A percentile compares a stretch with the other conserved stretches of the same genome.
phyloP scores from a whole-genome alignment of 2,113 vertebrate species.

The Garra rufa region DNA sequence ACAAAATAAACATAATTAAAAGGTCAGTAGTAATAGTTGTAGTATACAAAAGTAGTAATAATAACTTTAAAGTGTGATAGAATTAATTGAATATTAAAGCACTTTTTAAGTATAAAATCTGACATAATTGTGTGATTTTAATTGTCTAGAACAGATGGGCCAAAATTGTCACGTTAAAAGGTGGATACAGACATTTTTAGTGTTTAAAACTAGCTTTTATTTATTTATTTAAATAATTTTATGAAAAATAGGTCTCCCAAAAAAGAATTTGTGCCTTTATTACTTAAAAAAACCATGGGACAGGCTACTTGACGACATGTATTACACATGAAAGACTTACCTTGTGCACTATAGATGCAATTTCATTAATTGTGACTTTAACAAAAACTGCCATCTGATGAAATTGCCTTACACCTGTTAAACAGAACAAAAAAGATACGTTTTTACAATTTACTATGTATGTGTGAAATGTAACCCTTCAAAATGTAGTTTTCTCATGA shows the following conservation, averaged over 20 bases:
- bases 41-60: too few relatives aligned
- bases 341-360: constrained; percentile 18
- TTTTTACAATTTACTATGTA: neutral
- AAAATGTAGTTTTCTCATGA: neutral
- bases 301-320: too few relatives aligned
- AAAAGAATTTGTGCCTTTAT: too few relatives aligned
- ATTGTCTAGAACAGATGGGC: too few relatives aligned
- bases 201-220: too few relatives aligned
- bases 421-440: constrained; percentile 16
- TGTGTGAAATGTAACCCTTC: neutral
- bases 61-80: neutral
- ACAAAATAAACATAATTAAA: neutral
- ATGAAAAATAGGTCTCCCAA: too few relatives aligned
- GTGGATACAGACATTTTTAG: too few relatives aligned
- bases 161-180: too few relatives aligned
- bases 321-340: neutral
- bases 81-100: neutral
- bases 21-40: neutral
- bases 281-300: too few relatives aligned
- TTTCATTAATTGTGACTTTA: constrained; percentile 32
- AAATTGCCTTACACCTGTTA: constrained; percentile 7
- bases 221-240: too few relatives aligned
- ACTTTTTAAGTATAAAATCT: neutral
- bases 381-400: neutral
- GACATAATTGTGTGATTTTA: neutral